Evolutionary conservation across 2,888 invertebrate species (phyloP), one percentile per base, ranked within the genome.

Genomic region (Synergus gifuensis): DNA sequence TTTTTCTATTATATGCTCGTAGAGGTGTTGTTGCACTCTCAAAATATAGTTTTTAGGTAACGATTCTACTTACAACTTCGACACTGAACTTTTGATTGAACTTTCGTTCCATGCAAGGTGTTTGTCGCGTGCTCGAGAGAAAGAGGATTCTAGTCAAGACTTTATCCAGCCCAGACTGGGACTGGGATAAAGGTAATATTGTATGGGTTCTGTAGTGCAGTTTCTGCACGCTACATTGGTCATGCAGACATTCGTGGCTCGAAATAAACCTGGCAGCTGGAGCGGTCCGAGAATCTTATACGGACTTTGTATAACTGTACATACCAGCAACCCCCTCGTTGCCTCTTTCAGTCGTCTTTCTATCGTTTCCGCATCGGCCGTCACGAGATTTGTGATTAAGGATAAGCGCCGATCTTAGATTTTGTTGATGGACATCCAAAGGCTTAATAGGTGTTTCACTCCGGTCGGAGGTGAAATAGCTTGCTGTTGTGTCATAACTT

Each of bases 181-280:
- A 36, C 54, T 73, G 16, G 73, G 54, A 36, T 73, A 18, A 46
- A 16, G 11, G 60, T 28, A 36, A 73, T 16, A 54, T 36, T 54
- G 73, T 54, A 36, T 54, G 54, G 9, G 49, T 49, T 69, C 49
- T 46, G 28, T 14, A 69, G 69, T 69, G 69, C 69, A 69, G 49
- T 69, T 73, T 46, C 36, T 73, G 54, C 73, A 60, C 76, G 76
- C 42, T 42, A 62, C 76, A 76, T 76, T 62, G 76, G 76, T 58
- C 79, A 76, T 76, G 79, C 60, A 67, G 81, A 42, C 62, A 60
- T 76, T 76, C 79, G 79, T 78, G 76, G 77, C 79, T 76, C 77
- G 77, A 81, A 81, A 81, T 81, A 81, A 81, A 81, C 79, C 78
- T 76, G 76, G 69, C 79, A 81, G 79, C 81, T 81, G 81, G 81